Percentiles rank a stretch among this genome's conserved stretches.
phyloP scores from a whole-genome alignment of 2,113 vertebrate species.

The Charina bottae region DNA sequence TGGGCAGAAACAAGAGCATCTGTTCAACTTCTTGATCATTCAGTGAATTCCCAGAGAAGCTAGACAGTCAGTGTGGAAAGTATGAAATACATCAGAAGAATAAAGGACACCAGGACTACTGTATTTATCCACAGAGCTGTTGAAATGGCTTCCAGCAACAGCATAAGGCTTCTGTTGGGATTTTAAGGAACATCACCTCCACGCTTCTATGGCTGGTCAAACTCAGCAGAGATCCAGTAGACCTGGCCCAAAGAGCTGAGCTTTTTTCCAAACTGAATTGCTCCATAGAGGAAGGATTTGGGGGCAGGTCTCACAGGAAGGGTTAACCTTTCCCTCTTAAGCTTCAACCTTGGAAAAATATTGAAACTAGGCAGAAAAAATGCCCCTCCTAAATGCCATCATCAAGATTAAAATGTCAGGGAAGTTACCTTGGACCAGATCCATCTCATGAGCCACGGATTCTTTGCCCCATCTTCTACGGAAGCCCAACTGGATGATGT shows the following conservation, averaged over 20 bases:
- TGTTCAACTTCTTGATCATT: constrained; percentile 70
- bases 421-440: background rate
- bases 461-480: background rate
- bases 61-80: constrained; percentile 61
- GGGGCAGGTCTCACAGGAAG: background rate
- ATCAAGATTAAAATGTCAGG: background rate
- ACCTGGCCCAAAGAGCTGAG: background rate
- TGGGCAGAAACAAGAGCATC: constrained; percentile 73
- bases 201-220: background rate
- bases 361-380: background rate
- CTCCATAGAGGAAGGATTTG: background rate
- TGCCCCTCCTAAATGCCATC: background rate
- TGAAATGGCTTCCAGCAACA: background rate
- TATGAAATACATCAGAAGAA: background rate
- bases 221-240: background rate
- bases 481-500: background rate
- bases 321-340: background rate
- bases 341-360: background rate
- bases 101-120: background rate
- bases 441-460: background rate
- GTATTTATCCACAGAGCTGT: background rate
- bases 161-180: background rate
- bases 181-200: background rate
- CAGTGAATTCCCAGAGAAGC: constrained; percentile 78
- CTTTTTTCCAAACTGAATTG: background rate